Base-by-base conservation (phyloP, 2,113 vertebrate genomes). In the Telmatochromis sp. region DNA sequence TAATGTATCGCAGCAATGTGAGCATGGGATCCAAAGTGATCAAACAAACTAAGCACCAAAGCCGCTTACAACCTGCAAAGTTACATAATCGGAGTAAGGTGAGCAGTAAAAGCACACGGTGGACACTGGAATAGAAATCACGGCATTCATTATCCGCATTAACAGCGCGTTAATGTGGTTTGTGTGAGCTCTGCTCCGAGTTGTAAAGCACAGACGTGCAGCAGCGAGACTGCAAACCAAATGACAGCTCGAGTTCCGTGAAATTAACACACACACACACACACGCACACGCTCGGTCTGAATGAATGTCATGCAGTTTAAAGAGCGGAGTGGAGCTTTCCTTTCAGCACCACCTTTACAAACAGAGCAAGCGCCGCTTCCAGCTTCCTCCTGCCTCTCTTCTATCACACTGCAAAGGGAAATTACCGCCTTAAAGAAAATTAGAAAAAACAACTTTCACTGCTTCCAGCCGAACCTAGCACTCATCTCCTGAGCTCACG, bases 341-440 rank as follows among this genome's bases (percentile, higher is more conserved):
- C 94, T 14, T 95, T 95, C 96, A 96, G 95, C 93, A 96, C 95
- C 93, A 73, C 80, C 80, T 84, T 1, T 2, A 50, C 11, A 45
- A 23, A 63, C 80, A 51, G 8, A 73, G 40, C 65, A 45, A 10
- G 37, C 37, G 37, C 68, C 71, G 71, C 71, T 50, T 78, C 71
- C 71, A 78, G 42, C 42, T 78, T 78, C 42, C 55, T 6, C 28
- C 73, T 10, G 37, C n/a, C 47, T 83, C 31, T 31, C 73, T 83
- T 82, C 82, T 78, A 47, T n/a, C 89, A 15, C 86, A 40, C 78
- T 26, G 80, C 26, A 14, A 6, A 42, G 68, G 17, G 33, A 83
- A 91, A 86, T 9, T 31, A 42, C 63, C 33, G 90, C 47, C 68
- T 51, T 78, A 54, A 10, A 78, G 8, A 45, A 47, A 53, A 79